These are phyloP conservation scores for Eledona agricola DNA, from an alignment of 2,888 invertebrate genomes.

Conservation along the genomic window DNA sequence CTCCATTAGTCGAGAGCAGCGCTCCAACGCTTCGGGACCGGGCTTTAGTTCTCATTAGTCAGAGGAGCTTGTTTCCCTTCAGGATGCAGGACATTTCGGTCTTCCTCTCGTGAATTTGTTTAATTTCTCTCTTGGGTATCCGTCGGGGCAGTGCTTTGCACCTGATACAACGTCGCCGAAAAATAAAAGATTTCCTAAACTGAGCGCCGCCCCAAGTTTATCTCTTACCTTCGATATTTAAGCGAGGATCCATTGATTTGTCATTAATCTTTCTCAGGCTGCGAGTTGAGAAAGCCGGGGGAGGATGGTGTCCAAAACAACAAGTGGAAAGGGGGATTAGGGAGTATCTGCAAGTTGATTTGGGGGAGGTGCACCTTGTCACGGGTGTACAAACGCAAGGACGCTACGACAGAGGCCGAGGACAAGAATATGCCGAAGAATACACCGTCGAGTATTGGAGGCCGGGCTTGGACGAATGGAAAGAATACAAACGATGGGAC, in stretches of 20 bases:
- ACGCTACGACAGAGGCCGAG: slow-evolving; percentile 77
- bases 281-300: slow-evolving; percentile 74
- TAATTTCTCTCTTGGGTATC: slow-evolving; percentile 36
- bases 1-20: slow-evolving; percentile 37
- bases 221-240: slow-evolving; percentile 28
- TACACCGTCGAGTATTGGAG: slow-evolving; percentile 76
- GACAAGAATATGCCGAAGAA: slow-evolving; percentile 78
- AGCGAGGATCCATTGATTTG: slow-evolving; percentile 40
- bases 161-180: slow-evolving; percentile 28
- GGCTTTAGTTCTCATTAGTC: slow-evolving; percentile 40
- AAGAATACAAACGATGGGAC: slow-evolving; percentile 72
- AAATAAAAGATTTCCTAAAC: neutral
- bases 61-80: slow-evolving; percentile 30
- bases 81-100: slow-evolving; percentile 38
- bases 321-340: slow-evolving; percentile 71
- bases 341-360: slow-evolving; percentile 74
- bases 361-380: slow-evolving; percentile 69
- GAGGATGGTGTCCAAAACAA: slow-evolving; percentile 81
- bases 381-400: slow-evolving; percentile 81
- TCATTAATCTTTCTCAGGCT: slow-evolving; percentile 65
- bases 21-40: slow-evolving; percentile 31
- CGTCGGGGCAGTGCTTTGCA: slow-evolving; percentile 24
- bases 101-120: slow-evolving; percentile 39
- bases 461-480: slow-evolving; percentile 70
- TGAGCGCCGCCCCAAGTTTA: slow-evolving; percentile 4